A percentile compares a stretch with the other conserved stretches of the same genome.
Evolutionary conservation across 2,113 vertebrate species (phyloP).

Genomic region (Orcinus orca): DNA sequence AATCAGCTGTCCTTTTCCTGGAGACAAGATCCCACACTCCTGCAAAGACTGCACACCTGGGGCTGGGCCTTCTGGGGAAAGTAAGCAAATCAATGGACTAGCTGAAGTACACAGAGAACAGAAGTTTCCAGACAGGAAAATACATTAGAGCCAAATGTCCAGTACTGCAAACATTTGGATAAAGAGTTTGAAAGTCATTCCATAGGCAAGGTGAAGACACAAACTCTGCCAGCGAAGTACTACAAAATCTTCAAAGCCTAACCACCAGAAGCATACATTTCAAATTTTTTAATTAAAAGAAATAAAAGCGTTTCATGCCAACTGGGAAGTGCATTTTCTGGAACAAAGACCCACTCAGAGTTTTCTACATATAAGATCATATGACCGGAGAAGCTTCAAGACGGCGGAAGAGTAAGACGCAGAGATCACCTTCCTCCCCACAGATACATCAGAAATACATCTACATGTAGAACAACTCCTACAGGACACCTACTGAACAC

Average conservation of each 20-base stretch:
- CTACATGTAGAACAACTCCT: too few species aligned
- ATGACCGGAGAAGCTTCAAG: too few species aligned
- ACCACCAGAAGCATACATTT: background rate
- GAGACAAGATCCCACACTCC: background rate
- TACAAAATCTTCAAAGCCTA: background rate
- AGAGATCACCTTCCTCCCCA: too few species aligned
- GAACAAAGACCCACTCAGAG: background rate
- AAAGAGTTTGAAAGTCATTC: background rate
- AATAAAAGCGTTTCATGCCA: background rate
- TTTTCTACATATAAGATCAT: background rate
- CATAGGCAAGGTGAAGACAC: background rate
- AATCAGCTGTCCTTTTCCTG: background rate
- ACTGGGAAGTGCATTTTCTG: background rate
- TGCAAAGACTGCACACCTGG: background rate
- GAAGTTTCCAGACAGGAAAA: background rate
- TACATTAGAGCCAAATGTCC: background rate
- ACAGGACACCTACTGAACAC: too few species aligned
- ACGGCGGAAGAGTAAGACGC: fast-evolving
- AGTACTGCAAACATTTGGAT: background rate
- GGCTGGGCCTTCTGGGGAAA: background rate
- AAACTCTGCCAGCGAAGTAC: background rate
- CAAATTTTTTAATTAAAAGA: background rate
- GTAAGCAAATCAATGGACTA: background rate
- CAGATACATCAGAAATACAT: too few species aligned
- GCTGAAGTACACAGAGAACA: background rate